A percentile compares a stretch with the other conserved stretches of the same genome.
Evolutionary conservation across 2,888 invertebrate genomes (phyloP).

Genomic region (Atrina japonica): DNA sequence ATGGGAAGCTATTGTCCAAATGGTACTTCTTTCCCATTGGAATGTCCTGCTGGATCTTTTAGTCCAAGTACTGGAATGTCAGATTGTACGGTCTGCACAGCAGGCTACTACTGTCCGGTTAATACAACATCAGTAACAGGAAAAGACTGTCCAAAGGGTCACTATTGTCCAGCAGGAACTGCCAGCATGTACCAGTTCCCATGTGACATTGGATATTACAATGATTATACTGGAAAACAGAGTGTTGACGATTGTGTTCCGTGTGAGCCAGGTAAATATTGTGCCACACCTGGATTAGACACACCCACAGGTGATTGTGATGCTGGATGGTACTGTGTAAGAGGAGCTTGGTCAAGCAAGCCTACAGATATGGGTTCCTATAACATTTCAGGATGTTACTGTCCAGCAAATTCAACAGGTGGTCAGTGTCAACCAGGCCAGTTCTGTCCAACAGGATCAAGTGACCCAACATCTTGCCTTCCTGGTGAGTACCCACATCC

Average conservation of each 20-base stretch:
- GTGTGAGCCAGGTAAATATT: conserved; percentile 76
- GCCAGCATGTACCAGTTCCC: conserved; percentile 65
- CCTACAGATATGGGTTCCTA: conserved; percentile 69
- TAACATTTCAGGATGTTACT: conserved; percentile 73
- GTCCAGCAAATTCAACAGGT: conserved; percentile 73
- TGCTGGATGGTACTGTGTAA: conserved; percentile 77
- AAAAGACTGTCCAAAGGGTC: conserved; percentile 67
- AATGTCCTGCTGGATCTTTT: conserved; percentile 66
- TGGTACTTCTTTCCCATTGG: conserved; percentile 72
- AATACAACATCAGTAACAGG: conserved; percentile 63
- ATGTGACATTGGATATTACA: conserved; percentile 72
- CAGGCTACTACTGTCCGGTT: conserved; percentile 64
- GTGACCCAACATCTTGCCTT: conserved; percentile 67
- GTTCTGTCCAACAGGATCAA: conserved; percentile 76
- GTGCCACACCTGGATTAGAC: conserved; percentile 67
- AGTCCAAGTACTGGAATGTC: conserved; percentile 58
- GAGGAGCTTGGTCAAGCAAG: conserved; percentile 71
- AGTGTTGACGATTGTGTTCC: conserved; percentile 70
- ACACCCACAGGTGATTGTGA: conserved; percentile 66
- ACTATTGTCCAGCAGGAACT: conserved; percentile 73
- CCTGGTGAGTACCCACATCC: conserved; percentile 62
- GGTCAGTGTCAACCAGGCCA: conserved; percentile 75
- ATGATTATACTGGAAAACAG: conserved; percentile 65
- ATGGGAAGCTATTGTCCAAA: conserved; percentile 76
- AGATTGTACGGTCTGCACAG: conserved; percentile 59